Percentiles rank a stretch among this genome's conserved stretches.
Evolutionary conservation across 2,797 vertebrate species (phyloP).

Genomic region (Catamblyrhynchus diadema): DNA sequence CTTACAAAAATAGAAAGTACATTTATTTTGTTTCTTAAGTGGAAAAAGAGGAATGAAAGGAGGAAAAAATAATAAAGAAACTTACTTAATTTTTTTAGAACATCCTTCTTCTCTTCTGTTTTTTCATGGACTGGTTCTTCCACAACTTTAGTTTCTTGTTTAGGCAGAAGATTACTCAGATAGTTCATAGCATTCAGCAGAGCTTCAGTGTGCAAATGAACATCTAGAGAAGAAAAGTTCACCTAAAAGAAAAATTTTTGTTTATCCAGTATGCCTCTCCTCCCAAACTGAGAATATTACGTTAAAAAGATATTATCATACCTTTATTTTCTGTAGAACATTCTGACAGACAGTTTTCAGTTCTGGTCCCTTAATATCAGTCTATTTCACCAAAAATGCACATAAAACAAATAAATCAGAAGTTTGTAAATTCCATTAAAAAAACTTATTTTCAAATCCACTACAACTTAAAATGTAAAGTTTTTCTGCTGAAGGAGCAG

Average conservation of each 20-base stretch:
- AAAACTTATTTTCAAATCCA: background rate
- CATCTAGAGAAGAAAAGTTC: constrained; percentile 93
- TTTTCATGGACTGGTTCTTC: constrained; percentile 77
- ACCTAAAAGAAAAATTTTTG: constrained; percentile 64
- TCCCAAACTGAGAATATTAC: background rate
- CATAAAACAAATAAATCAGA: background rate
- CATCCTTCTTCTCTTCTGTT: constrained; percentile 85
- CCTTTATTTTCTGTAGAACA: constrained; percentile 91
- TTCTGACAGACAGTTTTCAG: constrained; percentile 86
- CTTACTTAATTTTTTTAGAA: constrained; percentile 76
- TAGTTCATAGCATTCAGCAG: constrained; percentile 91
- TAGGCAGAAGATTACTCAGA: constrained; percentile 85
- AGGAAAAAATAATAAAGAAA: background rate
- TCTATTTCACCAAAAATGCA: constrained; percentile 72
- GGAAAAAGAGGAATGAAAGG: background rate
- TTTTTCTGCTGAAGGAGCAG: background rate
- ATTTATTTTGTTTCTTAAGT: background rate
- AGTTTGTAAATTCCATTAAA: background rate
- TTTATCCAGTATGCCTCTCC: background rate
- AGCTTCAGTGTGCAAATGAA: constrained; percentile 94
- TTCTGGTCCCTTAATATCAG: constrained; percentile 86
- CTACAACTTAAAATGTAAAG: background rate
- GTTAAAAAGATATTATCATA: constrained; percentile 37
- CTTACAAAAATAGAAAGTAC: background rate
- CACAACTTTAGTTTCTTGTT: constrained; percentile 72